These are phyloP conservation scores for Zaprionus ghesquierei DNA, from an alignment of 1,140 invertebrate genomes.

Conservation along the genomic window DNA sequence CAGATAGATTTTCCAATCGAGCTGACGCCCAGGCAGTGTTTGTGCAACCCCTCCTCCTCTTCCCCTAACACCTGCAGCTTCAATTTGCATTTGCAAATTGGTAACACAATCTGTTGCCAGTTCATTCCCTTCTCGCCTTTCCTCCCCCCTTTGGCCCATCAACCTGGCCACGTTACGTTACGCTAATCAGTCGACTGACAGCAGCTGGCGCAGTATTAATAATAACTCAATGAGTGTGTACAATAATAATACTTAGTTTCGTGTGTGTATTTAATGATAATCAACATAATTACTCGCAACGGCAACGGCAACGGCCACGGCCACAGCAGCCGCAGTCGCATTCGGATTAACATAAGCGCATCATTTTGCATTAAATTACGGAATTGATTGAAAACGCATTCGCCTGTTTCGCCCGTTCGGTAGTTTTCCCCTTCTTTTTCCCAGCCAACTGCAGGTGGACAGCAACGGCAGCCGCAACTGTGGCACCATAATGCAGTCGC, in stretches of 20 bases:
- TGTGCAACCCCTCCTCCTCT: background rate
- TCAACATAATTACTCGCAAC: constrained; percentile 14
- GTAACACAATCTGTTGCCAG: constrained; percentile 51
- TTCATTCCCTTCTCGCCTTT: background rate
- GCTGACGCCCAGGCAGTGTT: background rate
- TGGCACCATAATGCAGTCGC: background rate
- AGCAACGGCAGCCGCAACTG: constrained; percentile 9
- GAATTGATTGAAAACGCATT: constrained; percentile 8
- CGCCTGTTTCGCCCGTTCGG: background rate
- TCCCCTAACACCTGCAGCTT: background rate
- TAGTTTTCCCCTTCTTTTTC: too few species aligned
- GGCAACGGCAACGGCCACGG: too few species aligned
- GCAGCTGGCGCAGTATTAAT: constrained; percentile 23
- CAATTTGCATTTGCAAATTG: constrained; percentile 66
- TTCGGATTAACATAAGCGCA: constrained; percentile 11
- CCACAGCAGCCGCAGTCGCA: background rate
- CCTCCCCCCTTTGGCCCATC: background rate
- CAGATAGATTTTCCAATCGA: background rate
- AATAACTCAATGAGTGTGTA: constrained; percentile 1
- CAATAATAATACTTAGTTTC: constrained; percentile 10
- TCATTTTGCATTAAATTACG: constrained; percentile 19
- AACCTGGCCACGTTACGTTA: background rate
- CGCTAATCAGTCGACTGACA: constrained; percentile 4
- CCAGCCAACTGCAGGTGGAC: background rate
- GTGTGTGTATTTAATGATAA: constrained; percentile 10